A percentile compares a stretch with the other conserved stretches of the same genome.
Conservation (phyloP, 2,797 vertebrate genomes). For the Phaenicophaeus curvirostris region DNA sequence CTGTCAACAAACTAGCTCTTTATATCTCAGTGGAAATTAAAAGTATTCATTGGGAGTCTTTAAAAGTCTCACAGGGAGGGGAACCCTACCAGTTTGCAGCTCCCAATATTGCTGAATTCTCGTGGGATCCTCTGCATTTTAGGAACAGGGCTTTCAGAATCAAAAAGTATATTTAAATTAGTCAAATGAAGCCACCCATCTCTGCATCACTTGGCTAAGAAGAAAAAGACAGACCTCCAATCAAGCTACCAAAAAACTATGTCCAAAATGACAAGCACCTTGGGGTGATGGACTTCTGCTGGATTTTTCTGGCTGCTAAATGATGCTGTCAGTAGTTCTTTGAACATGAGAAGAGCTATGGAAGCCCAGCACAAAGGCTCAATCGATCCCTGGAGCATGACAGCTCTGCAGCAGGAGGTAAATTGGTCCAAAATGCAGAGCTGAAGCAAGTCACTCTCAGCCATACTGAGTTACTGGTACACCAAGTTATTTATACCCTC, state of each 20-base stretch:
- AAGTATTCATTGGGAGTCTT: neutral
- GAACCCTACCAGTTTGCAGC: neutral
- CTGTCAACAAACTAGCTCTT: slow-evolving; percentile 19
- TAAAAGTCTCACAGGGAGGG: neutral
- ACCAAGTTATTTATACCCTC: neutral
- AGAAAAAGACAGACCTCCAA: neutral
- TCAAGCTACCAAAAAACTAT: neutral
- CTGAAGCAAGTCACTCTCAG: neutral
- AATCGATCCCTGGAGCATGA: neutral
- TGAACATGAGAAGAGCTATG: neutral
- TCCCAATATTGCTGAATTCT: neutral
- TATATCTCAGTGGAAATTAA: slow-evolving; percentile 10
- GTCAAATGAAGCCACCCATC: neutral
- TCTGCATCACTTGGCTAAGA: neutral
- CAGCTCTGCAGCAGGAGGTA: slow-evolving; percentile 18
- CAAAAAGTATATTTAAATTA: neutral
- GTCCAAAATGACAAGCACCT: slow-evolving; percentile 27
- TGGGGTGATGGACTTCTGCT: slow-evolving; percentile 7
- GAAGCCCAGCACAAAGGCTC: neutral
- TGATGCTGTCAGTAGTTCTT: neutral
- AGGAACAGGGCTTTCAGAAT: neutral
- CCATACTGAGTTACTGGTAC: neutral
- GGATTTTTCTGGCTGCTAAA: slow-evolving; percentile 23
- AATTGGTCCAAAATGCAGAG: neutral
- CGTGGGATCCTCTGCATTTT: neutral